These are phyloP conservation scores for Tribolium madens DNA, from an alignment of 1,140 invertebrate genomes.

Conservation along the genomic window DNA sequence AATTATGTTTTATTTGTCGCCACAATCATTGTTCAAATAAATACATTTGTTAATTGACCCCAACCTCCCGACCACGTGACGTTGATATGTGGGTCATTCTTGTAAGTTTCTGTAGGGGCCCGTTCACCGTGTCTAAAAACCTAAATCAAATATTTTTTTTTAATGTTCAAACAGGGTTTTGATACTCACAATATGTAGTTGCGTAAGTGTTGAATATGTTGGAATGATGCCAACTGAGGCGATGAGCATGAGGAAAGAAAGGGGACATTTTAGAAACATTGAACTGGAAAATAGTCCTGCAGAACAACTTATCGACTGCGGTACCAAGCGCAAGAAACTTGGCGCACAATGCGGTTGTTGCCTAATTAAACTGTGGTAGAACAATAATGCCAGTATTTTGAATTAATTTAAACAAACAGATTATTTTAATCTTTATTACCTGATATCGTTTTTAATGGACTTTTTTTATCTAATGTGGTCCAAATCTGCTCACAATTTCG, in stretches of 20 bases:
- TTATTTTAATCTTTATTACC: no score
- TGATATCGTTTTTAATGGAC: no score
- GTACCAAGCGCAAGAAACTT: neutral
- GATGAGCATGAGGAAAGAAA: neutral
- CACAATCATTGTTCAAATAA: neutral
- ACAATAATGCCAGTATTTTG: no score
- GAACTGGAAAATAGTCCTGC: no score
- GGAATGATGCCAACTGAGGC: neutral
- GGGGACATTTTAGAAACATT: constrained; percentile 14
- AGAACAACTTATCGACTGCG: neutral
- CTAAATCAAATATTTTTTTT: constrained; percentile 67
- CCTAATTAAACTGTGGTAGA: neutral
- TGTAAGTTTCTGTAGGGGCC: constrained; percentile 75
- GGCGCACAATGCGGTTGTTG: neutral
- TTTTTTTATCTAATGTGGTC: no score
- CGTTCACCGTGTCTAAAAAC: constrained; percentile 83
- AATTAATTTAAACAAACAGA: no score
- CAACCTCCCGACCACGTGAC: constrained; percentile 77
- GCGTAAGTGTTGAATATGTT: constrained; percentile 10
- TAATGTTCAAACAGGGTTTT: neutral
- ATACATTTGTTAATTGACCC: constrained; percentile 80
- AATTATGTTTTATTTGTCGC: neutral
- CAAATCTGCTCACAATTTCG: no score
- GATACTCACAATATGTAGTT: constrained; percentile 53
- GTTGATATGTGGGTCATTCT: constrained; percentile 78